phyloP scores from a whole-genome alignment of 2,888 invertebrate genomes.

The Seira ritae region DNA sequence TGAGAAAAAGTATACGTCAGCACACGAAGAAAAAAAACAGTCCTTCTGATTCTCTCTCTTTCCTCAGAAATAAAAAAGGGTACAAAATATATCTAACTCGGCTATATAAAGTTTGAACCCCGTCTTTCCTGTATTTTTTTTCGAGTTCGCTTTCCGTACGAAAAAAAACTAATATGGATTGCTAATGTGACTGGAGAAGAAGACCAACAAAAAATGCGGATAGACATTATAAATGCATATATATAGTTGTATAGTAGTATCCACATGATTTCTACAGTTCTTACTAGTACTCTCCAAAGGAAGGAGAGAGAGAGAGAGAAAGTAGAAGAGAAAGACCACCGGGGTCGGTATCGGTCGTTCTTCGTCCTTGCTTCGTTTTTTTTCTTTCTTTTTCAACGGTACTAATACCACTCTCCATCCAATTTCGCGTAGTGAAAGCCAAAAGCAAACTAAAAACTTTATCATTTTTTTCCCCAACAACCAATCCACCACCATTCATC shows the following conservation, averaged over 20 bases:
- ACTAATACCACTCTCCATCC: constrained; percentile 39
- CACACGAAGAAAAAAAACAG: constrained; percentile 4
- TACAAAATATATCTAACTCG: background rate
- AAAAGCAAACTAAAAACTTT: constrained; percentile 37
- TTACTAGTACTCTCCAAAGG: background rate
- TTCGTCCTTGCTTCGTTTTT: constrained; percentile 63
- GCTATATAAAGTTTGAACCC: background rate
- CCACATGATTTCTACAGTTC: constrained; percentile 10
- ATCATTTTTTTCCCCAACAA: constrained; percentile 21
- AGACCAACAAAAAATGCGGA: constrained; percentile 23
- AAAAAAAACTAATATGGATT: constrained; percentile 36
- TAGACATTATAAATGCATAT: constrained; percentile 26
- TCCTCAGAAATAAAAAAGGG: constrained; percentile 6
- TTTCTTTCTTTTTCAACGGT: constrained; percentile 31
- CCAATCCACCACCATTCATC: constrained; percentile 33
- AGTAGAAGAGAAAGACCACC: constrained; percentile 49
- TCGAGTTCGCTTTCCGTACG: constrained; percentile 5
- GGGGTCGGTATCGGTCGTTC: constrained; percentile 66
- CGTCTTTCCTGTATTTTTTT: constrained; percentile 12
- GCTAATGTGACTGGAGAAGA: constrained; percentile 38
- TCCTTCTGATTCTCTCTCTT: background rate
- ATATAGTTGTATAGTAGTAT: background rate
- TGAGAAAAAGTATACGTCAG: background rate
- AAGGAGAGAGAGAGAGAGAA: constrained; percentile 35
- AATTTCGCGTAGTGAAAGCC: constrained; percentile 22